Percentiles rank a stretch among this genome's conserved stretches.
These are phyloP conservation scores for Poeciliopsis turneri DNA, from an alignment of 2,797 vertebrate species.

Conservation along the genomic window DNA sequence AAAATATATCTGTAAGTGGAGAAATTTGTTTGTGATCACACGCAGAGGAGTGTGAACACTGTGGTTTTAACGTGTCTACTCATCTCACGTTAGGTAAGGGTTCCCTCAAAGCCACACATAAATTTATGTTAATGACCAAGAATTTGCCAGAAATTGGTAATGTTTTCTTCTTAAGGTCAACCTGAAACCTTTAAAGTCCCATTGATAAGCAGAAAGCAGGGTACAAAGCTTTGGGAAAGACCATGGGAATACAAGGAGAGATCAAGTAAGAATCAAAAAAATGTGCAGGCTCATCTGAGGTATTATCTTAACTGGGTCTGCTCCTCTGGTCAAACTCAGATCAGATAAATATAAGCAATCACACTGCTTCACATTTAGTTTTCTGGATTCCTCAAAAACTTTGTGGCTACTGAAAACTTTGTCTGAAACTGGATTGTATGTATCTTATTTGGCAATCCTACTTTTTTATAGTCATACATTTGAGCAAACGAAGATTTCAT, in stretches of 20 bases:
- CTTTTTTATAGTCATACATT: no score
- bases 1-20: conserved; percentile 4
- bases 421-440: background rate
- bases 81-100: conserved; percentile 29
- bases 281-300: background rate
- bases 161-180: background rate
- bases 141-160: conserved; percentile 24
- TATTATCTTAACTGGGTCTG: background rate
- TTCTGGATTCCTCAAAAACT: background rate
- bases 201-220: conserved; percentile 28
- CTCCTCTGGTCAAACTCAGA: background rate
- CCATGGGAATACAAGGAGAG: conserved; percentile 19
- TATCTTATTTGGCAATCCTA: background rate
- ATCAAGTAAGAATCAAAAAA: conserved; percentile 14
- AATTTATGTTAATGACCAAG: conserved; percentile 35
- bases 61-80: conserved; percentile 60
- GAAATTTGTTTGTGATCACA: conserved; percentile 21
- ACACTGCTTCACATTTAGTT: background rate
- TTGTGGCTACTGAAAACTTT: background rate
- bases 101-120: conserved; percentile 52
- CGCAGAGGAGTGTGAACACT: conserved; percentile 15
- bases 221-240: conserved; percentile 8
- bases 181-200: background rate
- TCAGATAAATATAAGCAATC: background rate
- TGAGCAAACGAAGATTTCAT: no score